Conservation (phyloP, 1,140 invertebrate genomes). For the Phymastichus coffea region DNA sequence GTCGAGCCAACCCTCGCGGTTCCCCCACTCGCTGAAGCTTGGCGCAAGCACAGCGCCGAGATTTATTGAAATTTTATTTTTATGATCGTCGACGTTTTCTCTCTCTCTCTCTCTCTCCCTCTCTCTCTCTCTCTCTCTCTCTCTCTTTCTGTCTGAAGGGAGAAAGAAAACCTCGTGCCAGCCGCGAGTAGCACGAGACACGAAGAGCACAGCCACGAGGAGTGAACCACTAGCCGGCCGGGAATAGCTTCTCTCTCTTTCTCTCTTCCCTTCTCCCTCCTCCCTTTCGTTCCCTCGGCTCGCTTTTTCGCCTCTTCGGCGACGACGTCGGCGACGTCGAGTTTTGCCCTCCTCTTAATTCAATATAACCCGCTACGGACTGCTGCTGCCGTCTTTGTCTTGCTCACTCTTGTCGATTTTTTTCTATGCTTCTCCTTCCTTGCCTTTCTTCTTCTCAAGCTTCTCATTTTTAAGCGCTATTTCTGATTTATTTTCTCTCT, state of each 20-base stretch:
- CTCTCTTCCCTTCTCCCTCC: too few relatives aligned
- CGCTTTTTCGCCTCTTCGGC: not conserved
- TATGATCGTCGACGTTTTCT: slow-evolving; percentile 46
- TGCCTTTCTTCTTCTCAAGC: slow-evolving; percentile 22
- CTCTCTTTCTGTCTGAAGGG: slow-evolving; percentile 16
- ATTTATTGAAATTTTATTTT: slow-evolving; percentile 62
- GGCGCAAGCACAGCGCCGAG: slow-evolving; percentile 42
- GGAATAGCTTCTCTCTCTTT: too few relatives aligned
- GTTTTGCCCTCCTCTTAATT: slow-evolving; percentile 21
- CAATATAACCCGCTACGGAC: slow-evolving; percentile 10
- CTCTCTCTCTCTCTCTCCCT: not conserved
- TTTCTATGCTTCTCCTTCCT: not conserved
- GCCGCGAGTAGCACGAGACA: too few relatives aligned
- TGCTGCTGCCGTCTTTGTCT: not conserved
- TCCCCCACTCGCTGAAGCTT: too few relatives aligned
- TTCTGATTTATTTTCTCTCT: too few relatives aligned
- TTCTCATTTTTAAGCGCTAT: too few relatives aligned
- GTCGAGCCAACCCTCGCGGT: not conserved
- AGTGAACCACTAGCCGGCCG: too few relatives aligned
- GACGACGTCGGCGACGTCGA: not conserved
- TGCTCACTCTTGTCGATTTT: not conserved
- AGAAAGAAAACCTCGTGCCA: not conserved
- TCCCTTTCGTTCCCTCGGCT: slow-evolving; percentile 1
- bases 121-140: slow-evolving; percentile 12
- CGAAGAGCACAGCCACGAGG: too few relatives aligned